Evolutionary conservation across 2,888 invertebrate genomes (phyloP), one percentile per base, ranked within the genome.

Genomic region (Polyommatus iphigenia): DNA sequence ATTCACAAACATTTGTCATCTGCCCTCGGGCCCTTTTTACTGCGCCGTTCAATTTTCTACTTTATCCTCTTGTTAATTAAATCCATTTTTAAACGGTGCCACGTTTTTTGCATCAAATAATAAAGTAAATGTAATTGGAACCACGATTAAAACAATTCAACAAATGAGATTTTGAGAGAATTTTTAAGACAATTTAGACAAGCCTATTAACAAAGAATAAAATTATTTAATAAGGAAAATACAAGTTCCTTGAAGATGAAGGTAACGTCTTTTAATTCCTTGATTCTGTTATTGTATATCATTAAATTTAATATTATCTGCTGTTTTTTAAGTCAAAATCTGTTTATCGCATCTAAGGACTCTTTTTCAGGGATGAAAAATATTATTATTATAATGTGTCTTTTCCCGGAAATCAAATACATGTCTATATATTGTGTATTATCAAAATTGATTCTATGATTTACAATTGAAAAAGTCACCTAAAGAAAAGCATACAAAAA

Each of bases 1-100:
- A 67, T 67, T 67, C 67, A 67, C 67, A 67, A 67, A 32, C 67
- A 67, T 67, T 67, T 67, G 67, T 67, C 29, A 67, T 67, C 15
- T 67, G 29, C 6, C 67, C 67, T 32, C 67, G 29, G 67, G 67
- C 67, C 67, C 67, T 67, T 67, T 67, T 67, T 67, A 29, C 15
- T 67, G 10, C 29, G 67, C 67, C 29, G 18, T 32, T 67, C 67
- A 67, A 67, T 29, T 67, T 67, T 18, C 4, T 2, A 67, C 67
- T 67, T 32, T 32, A 67, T 67, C 29, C 29, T 32, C 29, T 67
- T 2, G 29, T 67, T 32, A 67, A 67, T 67, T 67, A 67, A 67
- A 67, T 67, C 67, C 1, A 32, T 29, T 67, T 29, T 67, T 67
- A 67, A 67, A 67, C 18, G 29, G 29, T 15, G 18, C 29, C 29